Evolutionary conservation across 2,888 invertebrate genomes (phyloP), one percentile per base, ranked within the genome.

Genomic region (Sialis fuliginosa): DNA sequence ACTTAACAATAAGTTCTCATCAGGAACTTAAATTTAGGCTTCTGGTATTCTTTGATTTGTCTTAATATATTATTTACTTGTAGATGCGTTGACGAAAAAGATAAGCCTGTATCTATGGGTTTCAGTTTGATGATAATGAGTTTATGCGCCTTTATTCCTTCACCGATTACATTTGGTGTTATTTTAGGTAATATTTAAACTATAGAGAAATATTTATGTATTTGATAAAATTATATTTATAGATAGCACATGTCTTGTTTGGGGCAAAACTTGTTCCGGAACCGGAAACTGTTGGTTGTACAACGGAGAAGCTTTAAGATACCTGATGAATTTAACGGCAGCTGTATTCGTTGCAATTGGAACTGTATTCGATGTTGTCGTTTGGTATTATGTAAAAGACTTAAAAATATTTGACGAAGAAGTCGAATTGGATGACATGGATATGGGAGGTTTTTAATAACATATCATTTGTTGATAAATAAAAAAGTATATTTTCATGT

Each of bases 261-360:
- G 82, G 82, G 81, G 81, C 8, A 78, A 78, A 58, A 79, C 78
- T 4, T 82, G 81, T 56, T 69, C 74, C 1, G 75, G 74, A 46
- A 75, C 71, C 44, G 81, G 81, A 51, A 81, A 81, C 56, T 82
- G 83, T 57, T 82, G 82, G 82, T 64, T 81, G 7, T 83, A 82
- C 60, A 75, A 81, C 59, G 77, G 77, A 7, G 70, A 72, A 55
- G 67, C 71, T 5, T 64, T 82, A 52, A 69, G 79, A 59, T 77
- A 76, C 54, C 68, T 72, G 43, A 60, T 80, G 50, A 80, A 80
- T 60, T 71, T 77, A 52, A 77, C 75, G 8, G 76, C 79, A 42
- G 77, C 79, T 60, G 69, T 67, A 51, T 79, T 81, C 54, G 73
- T 79, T 7, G 60, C 70, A 9, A 65, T 81, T 49, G 80, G 80